A percentile compares a stretch with the other conserved stretches of the same genome.
phyloP scores from a whole-genome alignment of 2,113 vertebrate species.

The Hydropotes inermis region DNA sequence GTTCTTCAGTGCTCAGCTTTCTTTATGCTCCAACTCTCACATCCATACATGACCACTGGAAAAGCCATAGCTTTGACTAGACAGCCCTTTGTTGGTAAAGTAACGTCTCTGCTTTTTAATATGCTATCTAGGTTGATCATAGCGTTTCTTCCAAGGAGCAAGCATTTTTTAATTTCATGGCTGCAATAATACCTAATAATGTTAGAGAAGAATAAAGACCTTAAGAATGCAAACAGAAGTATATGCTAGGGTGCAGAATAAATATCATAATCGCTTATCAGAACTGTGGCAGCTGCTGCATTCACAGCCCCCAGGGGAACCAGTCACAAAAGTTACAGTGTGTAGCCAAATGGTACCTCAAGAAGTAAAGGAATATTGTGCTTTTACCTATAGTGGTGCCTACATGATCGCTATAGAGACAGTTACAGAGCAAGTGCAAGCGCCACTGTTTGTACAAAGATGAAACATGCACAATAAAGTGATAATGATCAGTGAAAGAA shows the following conservation, averaged over 20 bases:
- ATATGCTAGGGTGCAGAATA: neutral
- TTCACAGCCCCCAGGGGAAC: accelerated
- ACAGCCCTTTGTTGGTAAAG: neutral
- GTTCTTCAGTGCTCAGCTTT: neutral
- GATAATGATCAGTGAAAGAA: neutral
- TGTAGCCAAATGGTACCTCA: accelerated
- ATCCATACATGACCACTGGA: neutral
- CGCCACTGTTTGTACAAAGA: neutral
- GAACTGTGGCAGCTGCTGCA: neutral
- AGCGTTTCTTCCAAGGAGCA: neutral
- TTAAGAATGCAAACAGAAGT: neutral
- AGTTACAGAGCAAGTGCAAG: neutral
- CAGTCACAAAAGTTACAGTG: neutral
- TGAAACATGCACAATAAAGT: neutral
- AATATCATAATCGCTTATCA: neutral
- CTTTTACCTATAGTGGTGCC: neutral
- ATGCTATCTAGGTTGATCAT: neutral
- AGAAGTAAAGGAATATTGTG: neutral
- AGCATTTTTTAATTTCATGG: neutral
- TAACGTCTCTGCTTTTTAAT: neutral
- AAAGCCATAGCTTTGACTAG: neutral
- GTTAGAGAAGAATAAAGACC: neutral
- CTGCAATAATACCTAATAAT: neutral
- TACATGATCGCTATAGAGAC: neutral
- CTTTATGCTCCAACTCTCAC: neutral